Evolutionary conservation across 2,888 invertebrate species (phyloP).

Genomic region (Agrochola lota): DNA sequence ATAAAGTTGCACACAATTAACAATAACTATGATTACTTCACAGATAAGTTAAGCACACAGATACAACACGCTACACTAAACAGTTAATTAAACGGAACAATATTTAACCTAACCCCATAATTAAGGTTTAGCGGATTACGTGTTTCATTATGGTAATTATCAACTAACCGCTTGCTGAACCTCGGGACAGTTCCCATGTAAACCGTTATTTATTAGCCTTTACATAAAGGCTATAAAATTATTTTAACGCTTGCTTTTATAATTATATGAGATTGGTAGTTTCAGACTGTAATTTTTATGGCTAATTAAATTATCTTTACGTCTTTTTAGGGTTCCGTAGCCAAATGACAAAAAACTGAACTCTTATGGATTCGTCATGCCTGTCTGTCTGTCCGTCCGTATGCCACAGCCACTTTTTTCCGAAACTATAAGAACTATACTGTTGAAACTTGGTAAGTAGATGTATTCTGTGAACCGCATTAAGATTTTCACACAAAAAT

Average conservation of each 20-base stretch:
- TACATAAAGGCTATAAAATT: constrained; percentile 29
- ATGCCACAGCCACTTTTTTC: too few relatives aligned
- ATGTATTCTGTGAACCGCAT: too few relatives aligned
- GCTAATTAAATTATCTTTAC: background rate
- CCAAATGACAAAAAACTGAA: too few relatives aligned
- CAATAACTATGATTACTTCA: constrained; percentile 19
- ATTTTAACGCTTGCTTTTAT: constrained; percentile 29
- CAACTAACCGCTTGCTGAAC: constrained; percentile 51
- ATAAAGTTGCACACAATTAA: constrained; percentile 20
- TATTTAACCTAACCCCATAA: constrained; percentile 55
- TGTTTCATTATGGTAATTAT: constrained; percentile 59
- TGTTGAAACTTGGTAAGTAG: too few relatives aligned
- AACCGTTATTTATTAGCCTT: constrained; percentile 45
- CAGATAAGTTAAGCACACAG: constrained; percentile 39
- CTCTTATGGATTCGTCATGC: too few relatives aligned
- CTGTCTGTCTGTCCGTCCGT: too few relatives aligned
- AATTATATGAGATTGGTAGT: constrained; percentile 16
- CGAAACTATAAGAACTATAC: too few relatives aligned
- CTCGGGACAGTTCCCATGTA: constrained; percentile 34
- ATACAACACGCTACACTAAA: constrained; percentile 23
- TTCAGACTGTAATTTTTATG: constrained; percentile 29
- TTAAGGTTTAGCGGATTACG: constrained; percentile 55
- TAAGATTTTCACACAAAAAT: too few relatives aligned
- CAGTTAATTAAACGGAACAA: constrained; percentile 44
- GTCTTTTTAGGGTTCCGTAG: too few relatives aligned